Percentiles rank a stretch among this genome's conserved stretches.
These are phyloP conservation scores for Lateolabrax maculatus DNA, from an alignment of 2,797 vertebrate genomes.

Conservation along the genomic window DNA sequence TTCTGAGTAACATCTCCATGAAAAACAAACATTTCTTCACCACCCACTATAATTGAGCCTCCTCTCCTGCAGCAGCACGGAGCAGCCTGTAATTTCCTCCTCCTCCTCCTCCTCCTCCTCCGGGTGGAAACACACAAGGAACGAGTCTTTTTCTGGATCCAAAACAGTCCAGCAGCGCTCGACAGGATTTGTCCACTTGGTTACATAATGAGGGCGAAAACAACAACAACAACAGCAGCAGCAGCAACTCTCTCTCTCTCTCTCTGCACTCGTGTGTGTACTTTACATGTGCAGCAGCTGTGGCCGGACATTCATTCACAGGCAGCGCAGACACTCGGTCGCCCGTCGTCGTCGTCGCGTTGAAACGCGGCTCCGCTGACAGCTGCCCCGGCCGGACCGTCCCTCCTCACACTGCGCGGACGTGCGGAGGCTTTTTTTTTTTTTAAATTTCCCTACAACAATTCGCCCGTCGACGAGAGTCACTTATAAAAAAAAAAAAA, in stretches of 20 bases:
- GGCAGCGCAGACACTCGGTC: slow-evolving; percentile 20
- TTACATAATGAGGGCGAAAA: slow-evolving; percentile 65
- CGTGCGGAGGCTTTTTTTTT: too few species aligned
- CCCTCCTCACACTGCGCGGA: too few species aligned
- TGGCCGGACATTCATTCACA: slow-evolving; percentile 2
- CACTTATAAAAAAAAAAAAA: too few species aligned
- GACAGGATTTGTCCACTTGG: slow-evolving; percentile 31
- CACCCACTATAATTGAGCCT: slow-evolving; percentile 61
- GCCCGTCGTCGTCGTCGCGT: slow-evolving; percentile 39
- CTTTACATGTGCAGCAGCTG: background rate
- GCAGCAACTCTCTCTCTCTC: too few species aligned
- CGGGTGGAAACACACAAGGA: slow-evolving; percentile 22
- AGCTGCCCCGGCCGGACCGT: slow-evolving; percentile 64
- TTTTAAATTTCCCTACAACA: accelerated
- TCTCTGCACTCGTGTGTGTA: too few species aligned
- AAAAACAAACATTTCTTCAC: slow-evolving; percentile 67
- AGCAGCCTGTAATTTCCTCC: slow-evolving; percentile 60
- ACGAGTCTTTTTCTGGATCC: slow-evolving; percentile 3
- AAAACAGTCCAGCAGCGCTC: slow-evolving; percentile 15
- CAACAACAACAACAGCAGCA: too few species aligned
- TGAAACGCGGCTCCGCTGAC: slow-evolving; percentile 53
- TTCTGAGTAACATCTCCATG: slow-evolving; percentile 2
- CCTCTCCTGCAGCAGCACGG: slow-evolving; percentile 23
- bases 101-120: slow-evolving; percentile 32
- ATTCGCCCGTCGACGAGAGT: background rate